These are phyloP conservation scores for Oryzaephilus surinamensis DNA, from an alignment of 1,140 invertebrate genomes.

Conservation along the genomic window DNA sequence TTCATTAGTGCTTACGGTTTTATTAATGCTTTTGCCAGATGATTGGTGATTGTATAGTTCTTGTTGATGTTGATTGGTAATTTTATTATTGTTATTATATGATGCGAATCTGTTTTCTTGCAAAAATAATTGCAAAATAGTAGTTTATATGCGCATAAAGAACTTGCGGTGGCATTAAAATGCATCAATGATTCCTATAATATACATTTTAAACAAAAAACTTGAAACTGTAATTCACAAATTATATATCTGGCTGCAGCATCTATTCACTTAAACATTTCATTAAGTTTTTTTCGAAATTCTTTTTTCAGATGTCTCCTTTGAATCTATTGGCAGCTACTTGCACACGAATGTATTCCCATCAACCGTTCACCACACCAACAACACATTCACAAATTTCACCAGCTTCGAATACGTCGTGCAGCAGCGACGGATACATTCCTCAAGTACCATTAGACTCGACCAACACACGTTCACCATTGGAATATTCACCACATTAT, in stretches of 20 bases:
- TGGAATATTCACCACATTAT: constrained; percentile 33
- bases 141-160: too few species aligned
- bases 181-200: too few species aligned
- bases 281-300: constrained; percentile 16
- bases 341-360: constrained; percentile 28
- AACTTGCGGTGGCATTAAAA: too few species aligned
- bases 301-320: constrained; percentile 30
- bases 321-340: constrained; percentile 27
- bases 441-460: constrained; percentile 27
- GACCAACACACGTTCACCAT: constrained; percentile 20
- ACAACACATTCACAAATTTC: constrained; percentile 26
- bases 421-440: constrained; percentile 29
- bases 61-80: constrained; percentile 13
- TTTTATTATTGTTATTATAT: constrained; percentile 7
- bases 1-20: constrained; percentile 28
- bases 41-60: constrained; percentile 6
- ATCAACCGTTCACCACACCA: constrained; percentile 17
- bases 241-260: background rate
- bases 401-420: constrained; percentile 29
- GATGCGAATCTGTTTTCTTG: too few species aligned
- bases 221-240: too few species aligned
- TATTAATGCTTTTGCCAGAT: constrained; percentile 24
- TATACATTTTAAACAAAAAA: too few species aligned
- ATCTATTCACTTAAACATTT: background rate
- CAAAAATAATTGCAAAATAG: constrained; percentile 5